phyloP scores from a whole-genome alignment of 2,113 vertebrate genomes.

The Xiphias gladius region DNA sequence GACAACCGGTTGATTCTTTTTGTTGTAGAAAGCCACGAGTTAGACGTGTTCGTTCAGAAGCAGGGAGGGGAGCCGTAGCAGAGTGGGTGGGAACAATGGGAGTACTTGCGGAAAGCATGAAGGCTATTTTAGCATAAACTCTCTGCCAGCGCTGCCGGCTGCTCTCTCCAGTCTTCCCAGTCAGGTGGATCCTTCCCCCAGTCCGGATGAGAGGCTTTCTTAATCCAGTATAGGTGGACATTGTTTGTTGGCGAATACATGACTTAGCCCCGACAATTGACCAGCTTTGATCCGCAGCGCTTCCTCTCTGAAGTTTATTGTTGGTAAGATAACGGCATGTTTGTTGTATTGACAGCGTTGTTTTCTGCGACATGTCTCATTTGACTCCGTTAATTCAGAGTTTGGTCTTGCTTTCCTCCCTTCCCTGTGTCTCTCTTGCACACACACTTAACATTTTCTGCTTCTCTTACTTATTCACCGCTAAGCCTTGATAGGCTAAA shows the following conservation, averaged over 20 bases:
- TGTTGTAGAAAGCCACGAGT: slow-evolving; percentile 30
- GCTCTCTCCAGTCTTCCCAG: slow-evolving; percentile 56
- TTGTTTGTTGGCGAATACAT: neutral
- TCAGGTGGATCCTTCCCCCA: slow-evolving; percentile 40
- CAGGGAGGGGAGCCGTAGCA: slow-evolving; percentile 38
- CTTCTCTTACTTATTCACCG: slow-evolving; percentile 15
- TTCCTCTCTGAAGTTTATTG: slow-evolving; percentile 54
- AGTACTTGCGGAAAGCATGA: slow-evolving; percentile 50
- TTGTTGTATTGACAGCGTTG: slow-evolving; percentile 10
- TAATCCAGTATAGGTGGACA: neutral
- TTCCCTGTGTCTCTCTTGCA: neutral
- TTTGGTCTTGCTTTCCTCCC: neutral
- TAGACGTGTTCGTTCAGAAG: slow-evolving; percentile 31
- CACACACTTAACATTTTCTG: neutral
- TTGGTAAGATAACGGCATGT: slow-evolving; percentile 50
- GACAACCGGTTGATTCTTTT: slow-evolving; percentile 6
- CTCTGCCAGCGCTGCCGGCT: slow-evolving; percentile 33
- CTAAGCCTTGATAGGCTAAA: slow-evolving; percentile 27
- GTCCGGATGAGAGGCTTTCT: neutral
- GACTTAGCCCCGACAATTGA: neutral
- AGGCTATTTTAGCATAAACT: slow-evolving; percentile 29
- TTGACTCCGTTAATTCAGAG: slow-evolving; percentile 16
- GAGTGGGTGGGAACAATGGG: slow-evolving; percentile 72
- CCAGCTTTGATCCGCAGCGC: slow-evolving; percentile 2
- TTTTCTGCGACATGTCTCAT: slow-evolving; percentile 14